Evolutionary conservation across 1,140 invertebrate species (phyloP).

Genomic region (Laupala kohalensis): DNA sequence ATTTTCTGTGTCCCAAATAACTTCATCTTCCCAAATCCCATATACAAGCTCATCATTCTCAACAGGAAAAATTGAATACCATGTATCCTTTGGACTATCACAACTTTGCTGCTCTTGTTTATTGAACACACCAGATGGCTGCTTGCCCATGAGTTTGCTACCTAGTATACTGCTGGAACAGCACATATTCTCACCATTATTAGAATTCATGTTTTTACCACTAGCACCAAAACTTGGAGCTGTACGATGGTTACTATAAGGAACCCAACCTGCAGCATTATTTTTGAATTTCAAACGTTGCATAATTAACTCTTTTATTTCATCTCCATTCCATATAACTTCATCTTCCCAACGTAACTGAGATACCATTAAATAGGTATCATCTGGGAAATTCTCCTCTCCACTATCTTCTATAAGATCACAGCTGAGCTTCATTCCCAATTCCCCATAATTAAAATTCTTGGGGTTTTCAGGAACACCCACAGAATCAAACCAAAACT

Average conservation of each 20-base stretch:
- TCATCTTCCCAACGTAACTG: constrained; percentile 96
- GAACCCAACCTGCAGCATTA: constrained; percentile 89
- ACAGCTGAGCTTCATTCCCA: constrained; percentile 74
- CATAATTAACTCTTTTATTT: constrained; percentile 73
- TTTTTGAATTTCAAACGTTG: constrained; percentile 73
- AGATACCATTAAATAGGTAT: constrained; percentile 88
- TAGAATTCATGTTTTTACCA: constrained; percentile 45
- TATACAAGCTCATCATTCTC: constrained; percentile 94
- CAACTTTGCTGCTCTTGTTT: constrained; percentile 23
- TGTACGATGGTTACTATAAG: constrained; percentile 80
- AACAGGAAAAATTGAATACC: constrained; percentile 95
- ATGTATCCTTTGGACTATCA: constrained; percentile 64
- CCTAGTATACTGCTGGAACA: too few species aligned
- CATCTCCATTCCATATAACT: constrained; percentile 95
- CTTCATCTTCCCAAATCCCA: constrained; percentile 89
- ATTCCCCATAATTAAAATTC: constrained; percentile 90
- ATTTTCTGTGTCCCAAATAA: constrained; percentile 90
- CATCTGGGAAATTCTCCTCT: constrained; percentile 52
- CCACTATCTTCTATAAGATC: neutral
- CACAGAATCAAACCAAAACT: constrained; percentile 95
- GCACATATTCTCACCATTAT: neutral
- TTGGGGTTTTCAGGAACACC: constrained; percentile 85
- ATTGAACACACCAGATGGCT: constrained; percentile 20
- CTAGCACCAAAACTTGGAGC: constrained; percentile 84
- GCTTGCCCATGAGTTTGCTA: constrained; percentile 15